These are phyloP conservation scores for Lemur catta DNA, from an alignment of 2,797 vertebrate genomes.

Conservation along the genomic window DNA sequence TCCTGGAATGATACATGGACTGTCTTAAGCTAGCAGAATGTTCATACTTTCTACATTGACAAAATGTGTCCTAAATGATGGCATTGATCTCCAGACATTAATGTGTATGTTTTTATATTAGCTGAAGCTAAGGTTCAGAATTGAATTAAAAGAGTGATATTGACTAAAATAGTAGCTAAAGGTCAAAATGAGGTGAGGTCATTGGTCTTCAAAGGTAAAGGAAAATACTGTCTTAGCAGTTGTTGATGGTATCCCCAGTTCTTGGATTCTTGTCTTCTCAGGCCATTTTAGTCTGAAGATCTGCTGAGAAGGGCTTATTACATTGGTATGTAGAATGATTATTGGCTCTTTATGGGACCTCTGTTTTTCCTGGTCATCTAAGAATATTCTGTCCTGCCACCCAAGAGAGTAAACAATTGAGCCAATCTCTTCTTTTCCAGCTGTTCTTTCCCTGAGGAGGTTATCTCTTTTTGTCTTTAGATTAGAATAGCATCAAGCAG, in stretches of 20 bases:
- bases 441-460: neutral
- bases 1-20: conserved; percentile 31
- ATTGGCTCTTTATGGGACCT: neutral
- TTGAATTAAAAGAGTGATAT: neutral
- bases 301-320: neutral
- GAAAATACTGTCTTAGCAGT: neutral
- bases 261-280: neutral
- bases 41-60: conserved; percentile 25
- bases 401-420: neutral
- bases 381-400: neutral
- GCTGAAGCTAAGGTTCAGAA: conserved; percentile 25
- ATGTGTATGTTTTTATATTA: conserved; percentile 30
- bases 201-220: neutral
- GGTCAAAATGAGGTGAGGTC: neutral
- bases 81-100: neutral
- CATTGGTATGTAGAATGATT: neutral
- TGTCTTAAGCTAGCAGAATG: conserved; percentile 21
- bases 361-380: neutral
- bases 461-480: neutral
- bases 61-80: conserved; percentile 22
- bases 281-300: neutral
- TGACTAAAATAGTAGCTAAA: conserved; percentile 39
- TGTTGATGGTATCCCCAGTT: neutral
- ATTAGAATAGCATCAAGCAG: neutral
- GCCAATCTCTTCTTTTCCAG: neutral